Conservation (phyloP, 1,140 invertebrate species). For the Spodoptera litura region DNA sequence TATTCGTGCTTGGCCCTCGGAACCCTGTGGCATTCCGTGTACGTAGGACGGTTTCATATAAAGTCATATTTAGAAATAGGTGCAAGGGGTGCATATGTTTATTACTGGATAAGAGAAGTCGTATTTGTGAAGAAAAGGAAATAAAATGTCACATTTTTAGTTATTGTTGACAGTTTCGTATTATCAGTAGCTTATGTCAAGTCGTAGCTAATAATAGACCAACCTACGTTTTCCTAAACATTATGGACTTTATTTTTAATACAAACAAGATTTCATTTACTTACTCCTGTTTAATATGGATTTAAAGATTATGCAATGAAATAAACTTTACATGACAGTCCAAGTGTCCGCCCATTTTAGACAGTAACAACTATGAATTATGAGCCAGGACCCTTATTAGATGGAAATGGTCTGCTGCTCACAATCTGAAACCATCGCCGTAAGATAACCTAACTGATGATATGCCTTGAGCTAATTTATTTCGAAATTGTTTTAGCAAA, state of each 20-base stretch:
- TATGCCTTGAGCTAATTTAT: slow-evolving; percentile 56
- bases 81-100: neutral
- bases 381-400: neutral
- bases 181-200: neutral
- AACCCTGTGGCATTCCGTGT: slow-evolving; percentile 63
- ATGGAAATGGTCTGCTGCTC: neutral
- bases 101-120: neutral
- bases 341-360: neutral
- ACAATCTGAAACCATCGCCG: slow-evolving; percentile 40
- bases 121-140: too few species aligned
- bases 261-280: too few species aligned
- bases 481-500: slow-evolving; percentile 50
- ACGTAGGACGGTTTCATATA: slow-evolving; percentile 50
- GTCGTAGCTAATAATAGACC: neutral
- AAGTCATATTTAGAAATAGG: neutral
- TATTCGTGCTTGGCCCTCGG: too few species aligned
- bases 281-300: too few species aligned
- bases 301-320: too few species aligned
- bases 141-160: too few species aligned
- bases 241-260: too few species aligned
- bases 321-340: neutral
- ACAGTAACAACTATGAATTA: neutral
- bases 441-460: slow-evolving; percentile 51
- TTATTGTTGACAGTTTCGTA: too few species aligned
- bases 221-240: too few species aligned